A percentile compares a stretch with the other conserved stretches of the same genome.
Evolutionary conservation across 1,140 invertebrate species (phyloP).

Genomic region (Cylas formicarius): DNA sequence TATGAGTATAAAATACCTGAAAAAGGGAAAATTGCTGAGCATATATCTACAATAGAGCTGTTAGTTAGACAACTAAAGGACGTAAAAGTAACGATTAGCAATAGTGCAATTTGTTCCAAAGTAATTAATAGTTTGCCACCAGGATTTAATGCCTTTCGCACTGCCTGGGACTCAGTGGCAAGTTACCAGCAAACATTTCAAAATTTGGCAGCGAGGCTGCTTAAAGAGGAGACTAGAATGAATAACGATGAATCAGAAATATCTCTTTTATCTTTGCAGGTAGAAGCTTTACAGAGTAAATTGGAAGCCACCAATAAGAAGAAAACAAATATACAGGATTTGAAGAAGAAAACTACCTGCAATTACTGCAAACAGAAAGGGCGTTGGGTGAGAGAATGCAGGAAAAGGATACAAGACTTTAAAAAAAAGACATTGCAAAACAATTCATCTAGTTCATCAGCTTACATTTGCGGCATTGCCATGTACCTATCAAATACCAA

Average conservation of each 20-base stretch:
- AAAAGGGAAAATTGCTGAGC: slow-evolving; percentile 11
- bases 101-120: slow-evolving; percentile 14
- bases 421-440: slow-evolving; percentile 6
- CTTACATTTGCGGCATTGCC: too few relatives aligned
- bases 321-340: slow-evolving; percentile 7
- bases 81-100: slow-evolving; percentile 21
- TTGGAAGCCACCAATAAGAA: slow-evolving; percentile 8
- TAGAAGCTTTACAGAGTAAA: slow-evolving; percentile 12
- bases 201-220: slow-evolving; percentile 24
- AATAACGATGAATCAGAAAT: slow-evolving; percentile 10
- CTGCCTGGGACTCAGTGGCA: slow-evolving; percentile 24
- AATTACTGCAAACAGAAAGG: slow-evolving; percentile 11
- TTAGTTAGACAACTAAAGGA: slow-evolving; percentile 25
- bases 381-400: slow-evolving; percentile 8
- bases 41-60: slow-evolving; percentile 17
- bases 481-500: too few relatives aligned
- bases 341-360: slow-evolving; percentile 12
- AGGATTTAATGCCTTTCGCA: slow-evolving; percentile 24
- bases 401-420: slow-evolving; percentile 6
- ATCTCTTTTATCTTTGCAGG: slow-evolving; percentile 3
- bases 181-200: slow-evolving; percentile 21
- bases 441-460: slow-evolving; percentile 4
- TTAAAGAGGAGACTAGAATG: slow-evolving; percentile 25
- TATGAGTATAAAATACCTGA: slow-evolving; percentile 11
- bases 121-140: slow-evolving; percentile 18